phyloP scores from a whole-genome alignment of 2,888 invertebrate species.

The Eumerus sabulonum region DNA sequence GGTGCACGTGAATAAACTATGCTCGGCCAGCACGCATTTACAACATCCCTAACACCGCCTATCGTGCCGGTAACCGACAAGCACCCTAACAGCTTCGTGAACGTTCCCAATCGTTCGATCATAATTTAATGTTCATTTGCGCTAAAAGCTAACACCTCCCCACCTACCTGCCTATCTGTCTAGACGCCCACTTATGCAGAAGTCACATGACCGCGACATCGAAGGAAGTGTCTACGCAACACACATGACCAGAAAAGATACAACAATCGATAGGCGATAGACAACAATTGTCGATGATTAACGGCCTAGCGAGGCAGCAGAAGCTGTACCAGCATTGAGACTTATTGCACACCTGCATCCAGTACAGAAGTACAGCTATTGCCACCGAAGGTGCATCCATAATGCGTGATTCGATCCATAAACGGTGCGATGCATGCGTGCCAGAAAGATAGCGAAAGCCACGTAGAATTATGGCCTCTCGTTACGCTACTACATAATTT shows the following conservation, averaged over 20 bases:
- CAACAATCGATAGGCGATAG: conserved; percentile 2
- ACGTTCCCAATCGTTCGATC: conserved; percentile 16
- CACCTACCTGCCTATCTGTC: conserved; percentile 5
- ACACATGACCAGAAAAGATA: background rate
- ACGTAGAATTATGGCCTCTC: conserved; percentile 30
- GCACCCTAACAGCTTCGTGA: conserved; percentile 15
- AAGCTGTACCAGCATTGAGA: background rate
- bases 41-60: conserved; percentile 3
- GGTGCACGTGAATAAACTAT: conserved; percentile 1
- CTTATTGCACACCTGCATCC: conserved; percentile 32
- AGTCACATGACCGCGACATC: background rate
- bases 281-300: conserved; percentile 33
- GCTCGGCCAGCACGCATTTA: conserved; percentile 3
- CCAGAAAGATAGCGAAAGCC: conserved; percentile 16
- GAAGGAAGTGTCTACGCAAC: too few species aligned
- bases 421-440: background rate
- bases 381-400: conserved; percentile 10
- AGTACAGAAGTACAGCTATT: conserved; percentile 8
- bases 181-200: conserved; percentile 35
- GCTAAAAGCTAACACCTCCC: conserved; percentile 42
- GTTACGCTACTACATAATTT: conserved; percentile 51
- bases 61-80: conserved; percentile 6
- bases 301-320: conserved; percentile 1
- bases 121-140: conserved; percentile 49
- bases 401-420: conserved; percentile 35